phyloP scores from a whole-genome alignment of 2,888 invertebrate genomes.

The Automeris io region DNA sequence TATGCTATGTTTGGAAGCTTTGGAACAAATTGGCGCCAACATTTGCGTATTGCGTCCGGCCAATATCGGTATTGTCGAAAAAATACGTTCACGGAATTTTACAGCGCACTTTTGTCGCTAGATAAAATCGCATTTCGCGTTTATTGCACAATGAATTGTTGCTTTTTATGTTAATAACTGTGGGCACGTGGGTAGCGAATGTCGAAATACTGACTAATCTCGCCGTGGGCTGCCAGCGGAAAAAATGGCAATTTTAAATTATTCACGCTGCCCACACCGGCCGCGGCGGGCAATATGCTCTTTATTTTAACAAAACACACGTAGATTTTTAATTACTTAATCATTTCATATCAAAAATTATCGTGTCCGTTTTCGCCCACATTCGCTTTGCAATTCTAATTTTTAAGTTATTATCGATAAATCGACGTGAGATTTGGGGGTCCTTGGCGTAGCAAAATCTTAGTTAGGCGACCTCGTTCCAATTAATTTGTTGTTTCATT shows the following conservation, averaged over 20 bases:
- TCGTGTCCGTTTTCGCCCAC: constrained; percentile 44
- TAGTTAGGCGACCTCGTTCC: background rate
- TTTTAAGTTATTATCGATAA: constrained; percentile 10
- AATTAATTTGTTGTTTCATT: too few relatives aligned
- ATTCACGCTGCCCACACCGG: constrained; percentile 67
- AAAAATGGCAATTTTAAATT: constrained; percentile 76
- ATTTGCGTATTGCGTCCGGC: constrained; percentile 13
- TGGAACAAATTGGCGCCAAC: constrained; percentile 4
- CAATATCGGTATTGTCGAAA: constrained; percentile 31
- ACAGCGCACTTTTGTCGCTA: constrained; percentile 48
- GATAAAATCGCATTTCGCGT: constrained; percentile 69
- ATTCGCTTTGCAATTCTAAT: constrained; percentile 18
- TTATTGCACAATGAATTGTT: constrained; percentile 73
- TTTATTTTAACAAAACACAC: constrained; percentile 47
- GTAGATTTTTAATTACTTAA: constrained; percentile 68
- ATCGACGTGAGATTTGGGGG: constrained; percentile 2
- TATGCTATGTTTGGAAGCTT: too few relatives aligned
- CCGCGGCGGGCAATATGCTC: constrained; percentile 43
- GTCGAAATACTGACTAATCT: constrained; percentile 75
- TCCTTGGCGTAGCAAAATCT: background rate
- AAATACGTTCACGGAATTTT: constrained; percentile 27
- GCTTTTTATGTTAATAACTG: constrained; percentile 71
- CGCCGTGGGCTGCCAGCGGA: constrained; percentile 60
- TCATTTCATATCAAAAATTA: constrained; percentile 42
- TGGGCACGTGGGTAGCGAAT: constrained; percentile 57